Evolutionary conservation across 2,797 vertebrate genomes (phyloP), one percentile per base, ranked within the genome.

Genomic region (Coregonus sp.): DNA sequence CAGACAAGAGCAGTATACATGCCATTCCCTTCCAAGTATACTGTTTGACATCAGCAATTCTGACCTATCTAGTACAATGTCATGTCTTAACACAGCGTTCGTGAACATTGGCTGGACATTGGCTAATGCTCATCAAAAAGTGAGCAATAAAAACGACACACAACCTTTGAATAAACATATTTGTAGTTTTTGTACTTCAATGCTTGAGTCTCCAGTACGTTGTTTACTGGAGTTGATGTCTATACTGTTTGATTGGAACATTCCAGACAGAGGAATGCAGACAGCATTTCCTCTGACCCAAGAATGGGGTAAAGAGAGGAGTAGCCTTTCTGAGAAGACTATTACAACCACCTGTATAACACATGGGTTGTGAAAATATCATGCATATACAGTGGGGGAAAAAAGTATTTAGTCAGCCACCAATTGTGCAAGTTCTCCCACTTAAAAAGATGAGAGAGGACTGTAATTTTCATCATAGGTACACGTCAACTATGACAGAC

Each of bases 221-320:
- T 33, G 65, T 67, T 67, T 67, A 35, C 65, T 31, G 15, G 65
- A 37, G 65, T 5, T 35, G 15, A 33, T 35, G 29, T 35, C 31
- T 67, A 35, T 37, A 47, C 29, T 52, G 59, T 78, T 76, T 69
- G 56, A 84, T 52, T 81, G 50, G 68, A 70, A 68, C 77, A 83
- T 78, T 79, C 75, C 75, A 88, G 83, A 78, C 68, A 0, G 72
- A 83, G 72, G 76, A 84, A 85, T 80, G 78, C 76, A 83, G 83
- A 80, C 56, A 4, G 51, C 25, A 72, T 65, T 75, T 67, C 75
- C 72, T 70, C 20, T 14, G 35, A 35, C 31, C 14, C 16, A 7
- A 67, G 65, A 67, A 66, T 66, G 65, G 5, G 65, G 29, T 66
- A 6, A 31, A 66, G 14, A 33, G 67, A 70, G 75, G 37, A 75